Base-by-base conservation (phyloP, 2,888 invertebrate species). In the Orthonevra nobilis region DNA sequence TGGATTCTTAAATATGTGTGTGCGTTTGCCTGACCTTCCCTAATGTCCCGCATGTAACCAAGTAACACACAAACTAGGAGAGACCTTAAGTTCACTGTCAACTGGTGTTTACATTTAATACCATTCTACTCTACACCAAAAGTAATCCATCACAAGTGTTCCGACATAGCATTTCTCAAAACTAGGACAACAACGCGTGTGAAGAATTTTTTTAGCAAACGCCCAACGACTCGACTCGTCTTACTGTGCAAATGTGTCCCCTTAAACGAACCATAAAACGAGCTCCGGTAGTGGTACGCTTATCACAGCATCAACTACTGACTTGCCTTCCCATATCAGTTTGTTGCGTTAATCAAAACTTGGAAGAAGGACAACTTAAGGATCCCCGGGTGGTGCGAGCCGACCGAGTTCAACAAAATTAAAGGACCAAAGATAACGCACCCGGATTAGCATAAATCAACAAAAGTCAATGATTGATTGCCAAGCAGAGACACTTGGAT, bases 381-480 rank as follows among this genome's bases (percentile, higher is more conserved):
- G 44, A 60, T 32, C 42, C 10, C 3, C 15, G 2, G 40, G 19
- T 42, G 42, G 19, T n/a, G 38, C 7, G 17, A 38, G 4, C 9
- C 10, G n/a, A 14, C 17, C 6, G 36, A 12, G 30, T 50, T 58
- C 10, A 48, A 32, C 10, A 48, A 48, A 58, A 50, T 69, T 48
- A 58, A 69, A 69, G 58, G 68, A 69, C 68, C 40, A 48, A 69
- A 69, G 58, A 58, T 58, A 38, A 69, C 58, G 40, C 56, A 69
- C 20, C n/a, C 9, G 48, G 58, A 69, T 69, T 58, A 69, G 46
- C 68, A 69, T 69, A 69, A 69, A 46, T 36, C 56, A 26, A 48
- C 58, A 58, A 68, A 60, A 69, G 56, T 69, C 58, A 52, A 54
- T 70, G 70, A 70, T 70, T 70, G 70, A 70, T 70, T 61, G 61